phyloP scores from a whole-genome alignment of 2,797 vertebrate species.

The Parauchenoglanis punctatus region DNA sequence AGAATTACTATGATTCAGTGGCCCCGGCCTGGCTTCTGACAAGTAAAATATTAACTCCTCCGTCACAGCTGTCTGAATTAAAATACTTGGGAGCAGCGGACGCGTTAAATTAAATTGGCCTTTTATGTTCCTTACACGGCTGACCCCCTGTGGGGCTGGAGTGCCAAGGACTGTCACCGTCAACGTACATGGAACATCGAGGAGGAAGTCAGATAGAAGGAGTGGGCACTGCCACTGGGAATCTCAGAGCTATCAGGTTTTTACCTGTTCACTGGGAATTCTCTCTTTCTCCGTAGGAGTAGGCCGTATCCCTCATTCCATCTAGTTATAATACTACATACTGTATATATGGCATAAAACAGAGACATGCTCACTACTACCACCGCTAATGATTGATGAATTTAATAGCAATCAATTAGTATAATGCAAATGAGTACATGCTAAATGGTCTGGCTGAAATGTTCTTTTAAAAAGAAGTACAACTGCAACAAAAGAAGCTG shows the following conservation, averaged over 20 bases:
- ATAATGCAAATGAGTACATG: not conserved
- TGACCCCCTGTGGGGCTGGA: constrained; percentile 97
- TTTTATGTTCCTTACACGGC: constrained; percentile 99
- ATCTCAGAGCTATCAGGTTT: constrained; percentile 32
- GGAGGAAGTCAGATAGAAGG: constrained; percentile 63
- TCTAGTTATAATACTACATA: not conserved
- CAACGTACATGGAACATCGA: constrained; percentile 35
- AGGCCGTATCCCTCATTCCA: not conserved
- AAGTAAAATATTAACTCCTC: constrained; percentile 99
- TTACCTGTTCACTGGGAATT: constrained; percentile 47
- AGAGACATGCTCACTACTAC: not conserved
- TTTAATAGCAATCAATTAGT: not conserved
- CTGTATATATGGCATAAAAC: not conserved
- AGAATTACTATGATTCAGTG: constrained; percentile 99
- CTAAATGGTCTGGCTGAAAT: not conserved
- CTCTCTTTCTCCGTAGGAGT: not conserved
- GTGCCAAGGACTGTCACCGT: constrained; percentile 74
- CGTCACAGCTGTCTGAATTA: constrained; percentile 99
- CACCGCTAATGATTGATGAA: not conserved
- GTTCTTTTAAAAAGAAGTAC: constrained; percentile 9
- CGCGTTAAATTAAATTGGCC: constrained; percentile 99
- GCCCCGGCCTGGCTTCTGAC: constrained; percentile 98
- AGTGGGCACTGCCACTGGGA: constrained; percentile 36
- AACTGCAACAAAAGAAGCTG: constrained; percentile 14
- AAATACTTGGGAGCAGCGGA: constrained; percentile 99